A percentile compares a stretch with the other conserved stretches of the same genome.
phyloP scores from a whole-genome alignment of 30 jellyfish, hydroid and myxozoan genomes.

The Hydra vulgaris region DNA sequence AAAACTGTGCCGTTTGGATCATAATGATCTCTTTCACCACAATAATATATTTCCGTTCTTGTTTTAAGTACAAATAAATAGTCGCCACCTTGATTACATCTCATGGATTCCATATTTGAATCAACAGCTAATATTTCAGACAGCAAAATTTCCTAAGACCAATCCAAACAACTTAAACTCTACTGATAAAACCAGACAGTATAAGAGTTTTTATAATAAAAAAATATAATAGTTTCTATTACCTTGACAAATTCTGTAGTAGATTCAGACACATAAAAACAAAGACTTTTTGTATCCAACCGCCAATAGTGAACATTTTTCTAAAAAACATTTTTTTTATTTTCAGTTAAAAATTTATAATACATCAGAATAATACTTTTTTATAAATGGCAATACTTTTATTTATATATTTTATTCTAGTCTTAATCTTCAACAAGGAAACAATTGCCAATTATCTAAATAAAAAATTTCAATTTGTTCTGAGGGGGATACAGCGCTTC shows the following conservation, averaged over 20 bases:
- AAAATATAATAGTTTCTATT: not conserved
- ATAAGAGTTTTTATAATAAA: too few relatives aligned
- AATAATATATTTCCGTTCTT: conserved; percentile 42
- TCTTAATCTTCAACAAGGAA: too few relatives aligned
- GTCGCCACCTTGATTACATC: conserved; percentile 62
- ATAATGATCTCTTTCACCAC: conserved; percentile 90
- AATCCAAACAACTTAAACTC: not conserved
- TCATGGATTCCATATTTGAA: conserved; percentile 81
- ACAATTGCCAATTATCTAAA: too few relatives aligned
- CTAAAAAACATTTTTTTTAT: conserved; percentile 36
- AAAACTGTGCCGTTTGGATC: conserved; percentile 66
- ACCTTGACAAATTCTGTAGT: conserved; percentile 71
- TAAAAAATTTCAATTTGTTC: too few relatives aligned
- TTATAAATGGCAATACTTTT: too few relatives aligned
- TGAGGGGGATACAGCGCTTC: too few relatives aligned
- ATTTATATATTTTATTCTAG: too few relatives aligned
- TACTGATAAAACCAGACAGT: not conserved
- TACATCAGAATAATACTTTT: too few relatives aligned
- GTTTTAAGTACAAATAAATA: conserved; percentile 80
- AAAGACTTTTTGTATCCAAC: conserved; percentile 77
- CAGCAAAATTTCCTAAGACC: conserved; percentile 63
- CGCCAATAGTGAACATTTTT: conserved; percentile 90
- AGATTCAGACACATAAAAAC: conserved; percentile 64
- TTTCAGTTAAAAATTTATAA: too few relatives aligned
- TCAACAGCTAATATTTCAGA: conserved; percentile 76